phyloP scores from a whole-genome alignment of 2,888 invertebrate species.

The Griposia aprilina region DNA sequence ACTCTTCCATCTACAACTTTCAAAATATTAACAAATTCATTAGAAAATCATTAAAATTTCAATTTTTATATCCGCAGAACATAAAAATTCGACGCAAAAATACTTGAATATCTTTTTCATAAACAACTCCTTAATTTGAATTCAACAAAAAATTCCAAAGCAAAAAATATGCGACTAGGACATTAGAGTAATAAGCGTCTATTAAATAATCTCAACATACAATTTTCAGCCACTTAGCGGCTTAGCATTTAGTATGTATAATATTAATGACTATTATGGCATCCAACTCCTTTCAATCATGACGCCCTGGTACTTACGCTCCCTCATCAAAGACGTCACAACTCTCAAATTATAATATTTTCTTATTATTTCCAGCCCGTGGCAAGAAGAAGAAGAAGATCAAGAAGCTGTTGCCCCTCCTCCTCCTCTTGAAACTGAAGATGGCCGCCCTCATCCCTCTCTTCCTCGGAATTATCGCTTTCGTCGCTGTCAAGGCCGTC shows the following conservation, averaged over 20 bases:
- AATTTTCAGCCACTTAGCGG: slow-evolving; percentile 22
- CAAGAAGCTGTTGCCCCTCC: slow-evolving; percentile 94
- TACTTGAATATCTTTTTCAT: slow-evolving; percentile 55
- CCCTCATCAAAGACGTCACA: not conserved
- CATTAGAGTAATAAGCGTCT: slow-evolving; percentile 43
- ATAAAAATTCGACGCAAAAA: not conserved
- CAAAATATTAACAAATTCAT: not conserved
- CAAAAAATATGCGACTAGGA: slow-evolving; percentile 35
- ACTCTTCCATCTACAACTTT: not conserved
- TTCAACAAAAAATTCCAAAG: slow-evolving; percentile 26
- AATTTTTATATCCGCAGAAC: not conserved
- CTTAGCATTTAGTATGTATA: slow-evolving; percentile 22
- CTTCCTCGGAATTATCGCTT: slow-evolving; percentile 93
- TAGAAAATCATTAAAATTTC: not conserved
- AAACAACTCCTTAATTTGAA: slow-evolving; percentile 46
- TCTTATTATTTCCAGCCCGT: slow-evolving; percentile 89
- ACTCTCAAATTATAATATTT: slow-evolving; percentile 2
- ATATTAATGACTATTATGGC: slow-evolving; percentile 14
- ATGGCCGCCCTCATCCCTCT: slow-evolving; percentile 94
- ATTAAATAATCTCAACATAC: slow-evolving; percentile 42
- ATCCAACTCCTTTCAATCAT: slow-evolving; percentile 5
- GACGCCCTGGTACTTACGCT: slow-evolving; percentile 25
- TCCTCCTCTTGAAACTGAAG: slow-evolving; percentile 95
- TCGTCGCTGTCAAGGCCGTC: slow-evolving; percentile 95
- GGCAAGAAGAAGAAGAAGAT: slow-evolving; percentile 95